phyloP scores from a whole-genome alignment of 2,797 vertebrate species.

The Chanos chanos region DNA sequence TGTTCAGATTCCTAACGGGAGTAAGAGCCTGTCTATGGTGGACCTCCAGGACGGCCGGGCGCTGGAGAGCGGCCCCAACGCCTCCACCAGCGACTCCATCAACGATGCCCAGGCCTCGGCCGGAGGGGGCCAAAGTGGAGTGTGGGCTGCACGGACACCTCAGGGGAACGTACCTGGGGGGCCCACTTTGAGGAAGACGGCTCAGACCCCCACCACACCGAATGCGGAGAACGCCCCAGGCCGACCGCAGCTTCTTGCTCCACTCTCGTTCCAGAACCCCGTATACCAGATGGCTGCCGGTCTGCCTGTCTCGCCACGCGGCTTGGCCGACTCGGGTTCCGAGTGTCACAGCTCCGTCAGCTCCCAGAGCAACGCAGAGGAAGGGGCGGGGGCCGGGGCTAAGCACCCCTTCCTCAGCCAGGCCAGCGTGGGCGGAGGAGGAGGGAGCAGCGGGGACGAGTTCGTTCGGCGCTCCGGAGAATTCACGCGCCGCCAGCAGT shows the following conservation, averaged over 20 bases:
- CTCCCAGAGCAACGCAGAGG: constrained; percentile 82
- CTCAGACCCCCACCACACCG: constrained; percentile 75
- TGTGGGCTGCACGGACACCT: constrained; percentile 68
- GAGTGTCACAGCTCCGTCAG: constrained; percentile 84
- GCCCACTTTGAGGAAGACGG: constrained; percentile 69
- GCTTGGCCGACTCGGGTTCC: constrained; percentile 77
- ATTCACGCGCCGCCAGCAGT: constrained; percentile 70
- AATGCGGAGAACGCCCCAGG: constrained; percentile 73
- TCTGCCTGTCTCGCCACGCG: constrained; percentile 76
- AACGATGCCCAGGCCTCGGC: constrained; percentile 82
- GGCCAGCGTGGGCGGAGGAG: constrained; percentile 54
- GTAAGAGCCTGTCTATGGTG: constrained; percentile 89
- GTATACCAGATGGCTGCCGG: constrained; percentile 88
- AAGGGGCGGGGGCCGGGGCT: constrained; percentile 59
- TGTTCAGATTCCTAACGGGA: constrained; percentile 80
- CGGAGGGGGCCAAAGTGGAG: constrained; percentile 69
- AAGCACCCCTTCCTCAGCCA: constrained; percentile 81
- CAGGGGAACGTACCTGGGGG: constrained; percentile 45
- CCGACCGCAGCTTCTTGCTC: constrained; percentile 79
- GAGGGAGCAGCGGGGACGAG: constrained; percentile 74
- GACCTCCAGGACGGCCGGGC: constrained; percentile 85
- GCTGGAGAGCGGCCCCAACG: constrained; percentile 56
- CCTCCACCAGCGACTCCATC: constrained; percentile 75
- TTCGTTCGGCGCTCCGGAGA: constrained; percentile 79
- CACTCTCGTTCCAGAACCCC: constrained; percentile 92